Evolutionary conservation across 1,140 invertebrate genomes (phyloP), one percentile per base, ranked within the genome.

Genomic region (Paramacrobiotus metropolitanus): DNA sequence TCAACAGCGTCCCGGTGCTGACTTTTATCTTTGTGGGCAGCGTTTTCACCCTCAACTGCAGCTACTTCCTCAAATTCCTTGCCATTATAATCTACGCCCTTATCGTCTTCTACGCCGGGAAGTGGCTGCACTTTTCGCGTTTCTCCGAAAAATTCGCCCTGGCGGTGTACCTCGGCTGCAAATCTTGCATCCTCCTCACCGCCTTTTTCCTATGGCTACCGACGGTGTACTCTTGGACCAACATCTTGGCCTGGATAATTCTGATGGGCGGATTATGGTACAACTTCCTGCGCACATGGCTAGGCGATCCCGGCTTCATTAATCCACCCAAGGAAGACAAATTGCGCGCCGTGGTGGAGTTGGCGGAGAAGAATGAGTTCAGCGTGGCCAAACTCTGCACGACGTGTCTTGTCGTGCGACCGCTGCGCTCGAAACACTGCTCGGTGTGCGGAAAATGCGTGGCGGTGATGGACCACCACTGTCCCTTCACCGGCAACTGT

Each of bases 401-500:
- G 59, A 89, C 90, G n/a, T 98, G 94, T 76, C 77, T 98, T 59
- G 84, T 97, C 30, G 79, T 84, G 61, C 81, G 87, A 63, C 94
- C 93, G 60, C 80, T 95, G 65, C 80, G 94, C 68, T 96, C 92
- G 48, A 97, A 97, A 74, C 93, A 98, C 76, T 98, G 93, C 76
- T 84, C 86, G 40, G 80, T 89, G n/a, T 97, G 92, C 74, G 88
- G 95, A 76, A 80, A 84, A 69, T 98, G 94, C 77, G 86, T 97
- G 21, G 89, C 90, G 20, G 84, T 70, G 64, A 61, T 60, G 29
- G 94, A 98, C 79, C 93, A 98, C 76, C 94, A 98, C 75, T 98
- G 93, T 75, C 91, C 90, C 21, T 92, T 87, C 87, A 85, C 90
- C 63, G 85, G 83, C 64, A 91, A 91, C 73, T 92, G 86, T 89